Percentiles rank a stretch among this genome's conserved stretches.
These are phyloP conservation scores for Crocodylus rhombifer DNA, from an alignment of 2,797 vertebrate species.

Conservation along the genomic window DNA sequence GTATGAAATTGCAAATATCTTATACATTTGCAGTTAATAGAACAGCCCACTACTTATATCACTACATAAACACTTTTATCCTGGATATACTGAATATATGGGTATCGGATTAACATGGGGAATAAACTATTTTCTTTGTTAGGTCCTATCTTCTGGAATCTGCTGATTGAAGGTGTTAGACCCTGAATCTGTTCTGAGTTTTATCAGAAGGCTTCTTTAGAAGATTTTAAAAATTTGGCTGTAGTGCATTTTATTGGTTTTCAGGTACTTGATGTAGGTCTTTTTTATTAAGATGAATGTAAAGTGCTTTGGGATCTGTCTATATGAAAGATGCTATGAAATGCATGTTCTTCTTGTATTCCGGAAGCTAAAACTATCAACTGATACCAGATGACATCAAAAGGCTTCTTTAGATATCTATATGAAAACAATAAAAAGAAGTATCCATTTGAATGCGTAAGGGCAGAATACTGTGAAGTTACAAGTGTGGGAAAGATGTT, in stretches of 20 bases:
- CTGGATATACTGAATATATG: background rate
- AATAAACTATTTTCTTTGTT: background rate
- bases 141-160: background rate
- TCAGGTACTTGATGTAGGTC: background rate
- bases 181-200: slow-evolving; percentile 20
- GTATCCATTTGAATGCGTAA: background rate
- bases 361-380: background rate
- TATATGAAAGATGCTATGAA: background rate
- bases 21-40: slow-evolving; percentile 59
- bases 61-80: background rate
- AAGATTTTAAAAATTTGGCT: slow-evolving; percentile 19
- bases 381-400: slow-evolving; percentile 26
- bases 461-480: background rate
- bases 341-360: background rate
- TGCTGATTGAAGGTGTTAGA: background rate
- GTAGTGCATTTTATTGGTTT: background rate
- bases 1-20: slow-evolving; percentile 44
- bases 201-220: background rate
- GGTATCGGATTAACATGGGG: background rate
- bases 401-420: background rate
- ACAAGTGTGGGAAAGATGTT: background rate
- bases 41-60: slow-evolving; percentile 11
- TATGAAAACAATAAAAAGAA: background rate
- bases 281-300: slow-evolving; percentile 12
- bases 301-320: slow-evolving; percentile 8